Base-by-base conservation (phyloP, 2,888 invertebrate genomes). In the Horisme vitalbata region DNA sequence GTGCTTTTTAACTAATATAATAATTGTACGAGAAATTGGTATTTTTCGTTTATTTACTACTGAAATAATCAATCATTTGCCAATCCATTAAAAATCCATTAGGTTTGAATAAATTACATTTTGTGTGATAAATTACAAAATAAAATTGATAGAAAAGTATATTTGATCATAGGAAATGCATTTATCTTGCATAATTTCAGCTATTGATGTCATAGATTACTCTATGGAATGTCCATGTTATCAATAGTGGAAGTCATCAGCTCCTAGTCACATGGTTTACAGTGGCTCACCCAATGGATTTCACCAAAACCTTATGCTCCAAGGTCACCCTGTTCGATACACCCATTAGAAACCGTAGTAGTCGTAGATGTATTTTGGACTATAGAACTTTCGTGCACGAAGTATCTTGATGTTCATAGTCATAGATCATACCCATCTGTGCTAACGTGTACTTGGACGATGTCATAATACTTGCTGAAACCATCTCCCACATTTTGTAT, bases 241-340 rank as follows among this genome's bases (percentile, higher is more conserved):
- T 62, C 35, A 60, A 61, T 71, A 72, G 65, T 45, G 9, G 27
- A 47, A 37, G 36, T 46, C 45, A 50, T 68, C 78, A 78, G 72
- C 64, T 65, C 66, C 70, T 61, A 59, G 20, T 65, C 73, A 74
- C 73, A 75, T 68, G 67, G 72, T 72, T 63, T 61, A 52, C 39
- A 46, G 47, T 58, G 56, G 48, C 49, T 64, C 61, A 50, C 61
- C 61, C 63, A 55, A 39, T 41, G 63, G 68, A 60, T 61, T 63
- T 55, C 59, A 67, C 57, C 63, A 65, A 56, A 64, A 62, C 61
- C 61, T 61, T 46, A 51, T 57, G 41, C 63, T 59, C 63, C 57
- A 47, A 59, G 50, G 30, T 24, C 47, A 39, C 20, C 20, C 45
- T 53, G 37, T 50, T 52, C 35, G 18, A 53, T 45, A 52, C 54